Evolutionary conservation across 2,113 vertebrate species (phyloP).

Genomic region (Scomber colias): DNA sequence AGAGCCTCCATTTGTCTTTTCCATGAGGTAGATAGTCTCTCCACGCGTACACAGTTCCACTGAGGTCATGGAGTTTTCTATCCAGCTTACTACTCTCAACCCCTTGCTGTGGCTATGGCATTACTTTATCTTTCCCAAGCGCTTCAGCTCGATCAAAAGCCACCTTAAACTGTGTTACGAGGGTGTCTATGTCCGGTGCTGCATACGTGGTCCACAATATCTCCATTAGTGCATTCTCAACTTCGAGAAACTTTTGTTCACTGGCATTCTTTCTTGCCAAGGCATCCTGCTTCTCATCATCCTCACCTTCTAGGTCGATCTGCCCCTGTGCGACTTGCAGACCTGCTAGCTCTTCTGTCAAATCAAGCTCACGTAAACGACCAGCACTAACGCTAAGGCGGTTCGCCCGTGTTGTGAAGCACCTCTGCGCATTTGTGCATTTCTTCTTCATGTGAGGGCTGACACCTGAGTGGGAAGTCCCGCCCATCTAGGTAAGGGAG

Average conservation of each 20-base stretch:
- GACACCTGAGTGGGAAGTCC: too few relatives aligned
- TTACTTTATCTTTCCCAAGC: background rate
- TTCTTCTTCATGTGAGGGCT: background rate
- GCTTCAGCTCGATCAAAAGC: background rate
- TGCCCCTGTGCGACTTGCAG: background rate
- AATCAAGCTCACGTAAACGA: background rate
- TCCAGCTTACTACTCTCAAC: background rate
- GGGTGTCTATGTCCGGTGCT: background rate
- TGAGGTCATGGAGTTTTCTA: background rate
- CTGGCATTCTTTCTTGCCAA: background rate
- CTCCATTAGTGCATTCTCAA: background rate
- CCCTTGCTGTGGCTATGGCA: background rate
- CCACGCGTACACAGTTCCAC: background rate
- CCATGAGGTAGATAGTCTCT: background rate
- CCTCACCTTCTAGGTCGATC: background rate
- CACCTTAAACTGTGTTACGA: background rate
- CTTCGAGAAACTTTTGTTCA: background rate
- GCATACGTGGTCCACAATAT: background rate
- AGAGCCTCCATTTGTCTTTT: background rate
- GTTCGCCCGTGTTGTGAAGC: background rate
- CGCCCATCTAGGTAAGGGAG: too few relatives aligned
- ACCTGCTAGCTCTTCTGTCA: background rate
- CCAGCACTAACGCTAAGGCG: background rate
- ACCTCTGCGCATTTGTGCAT: background rate
- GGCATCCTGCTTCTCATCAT: background rate